Percentiles rank a stretch among this genome's conserved stretches.
Evolutionary conservation across 1,140 invertebrate species (phyloP).

Genomic region (Solenopsis invicta): DNA sequence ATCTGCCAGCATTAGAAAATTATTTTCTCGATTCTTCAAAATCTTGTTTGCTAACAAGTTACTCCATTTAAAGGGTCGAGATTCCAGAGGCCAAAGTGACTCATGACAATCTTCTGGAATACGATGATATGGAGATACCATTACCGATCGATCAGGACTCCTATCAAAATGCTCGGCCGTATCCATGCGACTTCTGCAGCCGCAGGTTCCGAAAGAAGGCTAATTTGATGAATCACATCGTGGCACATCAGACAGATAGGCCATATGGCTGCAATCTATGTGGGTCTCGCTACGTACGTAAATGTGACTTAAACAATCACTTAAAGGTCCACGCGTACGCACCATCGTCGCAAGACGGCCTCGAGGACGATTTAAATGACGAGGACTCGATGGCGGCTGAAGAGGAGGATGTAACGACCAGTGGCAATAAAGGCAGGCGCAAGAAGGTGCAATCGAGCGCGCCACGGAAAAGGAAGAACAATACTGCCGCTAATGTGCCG

Average conservation of each 20-base stretch:
- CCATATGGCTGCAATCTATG: conserved; percentile 93
- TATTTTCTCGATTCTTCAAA: background rate
- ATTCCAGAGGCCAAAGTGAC: conserved; percentile 88
- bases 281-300: conserved; percentile 92
- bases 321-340: conserved; percentile 93
- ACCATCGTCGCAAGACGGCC: conserved; percentile 85
- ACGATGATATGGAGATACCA: conserved; percentile 92
- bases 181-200: conserved; percentile 95
- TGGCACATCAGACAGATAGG: conserved; percentile 93
- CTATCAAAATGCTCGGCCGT: conserved; percentile 93
- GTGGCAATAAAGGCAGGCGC: conserved; percentile 81
- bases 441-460: conserved; percentile 83
- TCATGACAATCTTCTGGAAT: conserved; percentile 87
- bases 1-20: background rate
- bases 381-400: conserved; percentile 82
- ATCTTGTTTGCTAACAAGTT: background rate
- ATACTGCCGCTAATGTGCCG: conserved; percentile 58
- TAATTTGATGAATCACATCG: conserved; percentile 94
- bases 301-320: conserved; percentile 93
- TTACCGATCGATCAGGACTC: conserved; percentile 94
- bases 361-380: conserved; percentile 87
- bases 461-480: conserved; percentile 83
- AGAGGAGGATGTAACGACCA: conserved; percentile 77
- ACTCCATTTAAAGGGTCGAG: conserved; percentile 86
- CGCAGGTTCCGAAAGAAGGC: conserved; percentile 93